A percentile compares a stretch with the other conserved stretches of the same genome.
Conservation (phyloP, 2,888 invertebrate genomes). For the Abrostola triplasia region DNA sequence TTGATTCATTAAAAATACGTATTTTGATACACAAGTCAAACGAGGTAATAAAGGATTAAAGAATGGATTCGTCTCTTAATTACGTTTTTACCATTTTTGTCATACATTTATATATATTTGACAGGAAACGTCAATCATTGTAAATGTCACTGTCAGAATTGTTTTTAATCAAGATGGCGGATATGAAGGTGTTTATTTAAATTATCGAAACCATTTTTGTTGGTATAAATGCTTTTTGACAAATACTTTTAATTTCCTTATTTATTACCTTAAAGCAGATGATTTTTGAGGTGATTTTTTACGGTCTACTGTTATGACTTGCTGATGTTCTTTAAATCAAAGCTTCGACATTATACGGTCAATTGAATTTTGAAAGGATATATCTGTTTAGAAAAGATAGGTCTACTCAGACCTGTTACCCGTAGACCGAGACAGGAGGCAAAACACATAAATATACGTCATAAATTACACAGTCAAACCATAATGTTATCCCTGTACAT, state of each 20-base stretch:
- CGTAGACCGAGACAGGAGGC: too few relatives aligned
- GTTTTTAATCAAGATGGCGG: constrained; percentile 2
- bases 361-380: too few relatives aligned
- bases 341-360: too few relatives aligned
- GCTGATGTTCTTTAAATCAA: too few relatives aligned
- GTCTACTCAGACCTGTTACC: too few relatives aligned
- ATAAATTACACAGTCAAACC: too few relatives aligned
- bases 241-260: neutral
- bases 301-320: too few relatives aligned
- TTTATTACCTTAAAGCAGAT: too few relatives aligned
- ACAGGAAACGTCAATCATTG: constrained; percentile 11
- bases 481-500: too few relatives aligned
- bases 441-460: too few relatives aligned
- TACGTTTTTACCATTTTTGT: neutral
- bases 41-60: neutral
- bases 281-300: too few relatives aligned
- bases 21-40: constrained; percentile 1
- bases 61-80: neutral
- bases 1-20: neutral
- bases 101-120: constrained; percentile 2
- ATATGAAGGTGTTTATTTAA: neutral
- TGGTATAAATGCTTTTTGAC: neutral
- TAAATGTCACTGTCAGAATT: constrained; percentile 8
- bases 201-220: neutral
- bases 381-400: too few relatives aligned